Evolutionary conservation across 2,797 vertebrate genomes (phyloP), one percentile per base, ranked within the genome.

Genomic region (Anguilla pacifica): DNA sequence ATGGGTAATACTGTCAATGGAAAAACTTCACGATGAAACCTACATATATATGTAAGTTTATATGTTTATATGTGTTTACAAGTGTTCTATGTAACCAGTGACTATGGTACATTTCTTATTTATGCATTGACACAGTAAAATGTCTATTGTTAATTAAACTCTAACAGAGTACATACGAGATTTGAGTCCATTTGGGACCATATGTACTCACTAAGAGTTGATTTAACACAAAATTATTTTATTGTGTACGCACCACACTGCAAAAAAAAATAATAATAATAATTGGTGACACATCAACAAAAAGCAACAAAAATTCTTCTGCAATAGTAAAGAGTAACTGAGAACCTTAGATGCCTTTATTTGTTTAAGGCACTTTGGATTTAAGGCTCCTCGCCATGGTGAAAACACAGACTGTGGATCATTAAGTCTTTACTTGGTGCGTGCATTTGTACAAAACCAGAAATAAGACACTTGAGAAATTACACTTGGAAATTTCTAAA

Each of bases 1-100:
- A 83, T 72, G 51, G 10, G 55, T 77, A 84, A 25, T 72, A 59
- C 89, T 89, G 93, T 94, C 93, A 93, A 92, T 89, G 87, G 84
- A 86, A 87, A 46, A 28, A 4, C 13, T 84, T 90, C 77, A 84
- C 89, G 35, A 87, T 55, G 57, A 88, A 88, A 89, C 53, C 89
- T 92, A 87, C 67, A 87, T 88, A 89, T 15, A 87, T 88, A 82
- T 51, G 43, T 46, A 46, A 46, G 43, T 46, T 74, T 13, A 35
- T 10, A 35, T 35, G 15, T 89, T 89, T 90, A 46, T 46, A 46
- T 46, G 43, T 46, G 43, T n/a, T 86, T 46, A 22, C 70, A 79
- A 79, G 70, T 89, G 88, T 89, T 89, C 88, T 92, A 83, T 83
- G 79, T 86, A 90, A 88, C 19, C 91, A 90, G 93, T 93, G 93